Conservation (phyloP, 2,113 vertebrate species). For the Rana temporaria region DNA sequence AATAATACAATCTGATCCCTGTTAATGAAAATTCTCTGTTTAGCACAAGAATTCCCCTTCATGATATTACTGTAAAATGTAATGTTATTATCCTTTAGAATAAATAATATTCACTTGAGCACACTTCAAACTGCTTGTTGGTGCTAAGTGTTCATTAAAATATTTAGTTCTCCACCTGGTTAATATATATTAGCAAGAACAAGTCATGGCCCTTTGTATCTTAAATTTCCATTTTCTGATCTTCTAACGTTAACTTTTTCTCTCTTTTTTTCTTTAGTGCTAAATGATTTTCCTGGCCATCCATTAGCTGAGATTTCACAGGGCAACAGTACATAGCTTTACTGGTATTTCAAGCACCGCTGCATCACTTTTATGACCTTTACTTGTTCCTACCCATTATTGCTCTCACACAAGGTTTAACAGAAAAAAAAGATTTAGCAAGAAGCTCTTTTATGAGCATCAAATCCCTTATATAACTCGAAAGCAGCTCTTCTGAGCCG, state of each 20-base stretch:
- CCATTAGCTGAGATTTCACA: constrained; percentile 7
- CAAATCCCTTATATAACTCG: constrained; percentile 18
- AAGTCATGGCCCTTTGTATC: not conserved
- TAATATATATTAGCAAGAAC: constrained; percentile 17
- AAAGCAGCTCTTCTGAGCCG: not conserved
- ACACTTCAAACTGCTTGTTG: too few species aligned
- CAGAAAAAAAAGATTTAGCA: not conserved
- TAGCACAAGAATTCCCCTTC: too few species aligned
- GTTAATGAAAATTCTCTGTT: too few species aligned
- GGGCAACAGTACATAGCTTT: not conserved
- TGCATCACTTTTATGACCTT: constrained; percentile 14
- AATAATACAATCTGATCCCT: too few species aligned
- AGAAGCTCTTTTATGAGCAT: not conserved
- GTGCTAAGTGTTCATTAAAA: not conserved
- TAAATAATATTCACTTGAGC: not conserved
- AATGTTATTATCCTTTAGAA: not conserved
- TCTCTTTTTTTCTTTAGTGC: not conserved
- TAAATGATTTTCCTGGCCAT: constrained; percentile 16
- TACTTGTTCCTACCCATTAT: constrained; percentile 6
- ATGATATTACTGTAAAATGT: too few species aligned
- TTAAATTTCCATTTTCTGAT: not conserved
- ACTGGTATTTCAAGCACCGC: not conserved
- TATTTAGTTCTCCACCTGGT: not conserved
- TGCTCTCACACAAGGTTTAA: constrained; percentile 15
- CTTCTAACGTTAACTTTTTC: not conserved